Conservation (phyloP, 2,113 vertebrate genomes). For the Sinosuthora webbiana region DNA sequence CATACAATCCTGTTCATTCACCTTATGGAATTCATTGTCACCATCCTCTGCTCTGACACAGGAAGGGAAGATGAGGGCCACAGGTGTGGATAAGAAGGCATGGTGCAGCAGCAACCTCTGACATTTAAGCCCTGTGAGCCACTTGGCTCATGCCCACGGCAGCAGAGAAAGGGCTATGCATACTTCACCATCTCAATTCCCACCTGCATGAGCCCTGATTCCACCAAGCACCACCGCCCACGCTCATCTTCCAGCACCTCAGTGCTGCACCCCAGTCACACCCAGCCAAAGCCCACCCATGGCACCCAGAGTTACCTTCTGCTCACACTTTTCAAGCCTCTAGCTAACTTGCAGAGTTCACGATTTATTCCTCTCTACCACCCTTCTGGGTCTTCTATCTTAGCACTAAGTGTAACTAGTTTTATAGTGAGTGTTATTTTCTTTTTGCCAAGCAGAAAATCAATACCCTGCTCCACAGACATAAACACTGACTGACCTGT, state of each 20-base stretch:
- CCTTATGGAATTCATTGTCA: slow-evolving; percentile 29
- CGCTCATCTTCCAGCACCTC: neutral
- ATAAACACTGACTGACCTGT: fast-evolving
- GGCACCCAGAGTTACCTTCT: neutral
- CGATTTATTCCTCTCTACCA: fast-evolving
- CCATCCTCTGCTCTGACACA: neutral
- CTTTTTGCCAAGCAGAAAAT: neutral
- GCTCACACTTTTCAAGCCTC: neutral
- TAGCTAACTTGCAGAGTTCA: neutral
- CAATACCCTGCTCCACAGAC: neutral
- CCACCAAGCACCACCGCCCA: neutral
- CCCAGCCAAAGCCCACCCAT: neutral
- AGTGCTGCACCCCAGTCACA: neutral
- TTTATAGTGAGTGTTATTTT: neutral
- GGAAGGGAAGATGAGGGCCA: neutral
- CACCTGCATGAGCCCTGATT: neutral
- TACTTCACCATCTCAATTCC: fast-evolving
- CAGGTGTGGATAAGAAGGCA: neutral
- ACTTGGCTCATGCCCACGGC: neutral
- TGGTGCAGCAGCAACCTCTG: neutral
- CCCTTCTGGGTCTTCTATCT: neutral
- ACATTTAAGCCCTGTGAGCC: neutral
- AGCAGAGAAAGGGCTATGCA: neutral
- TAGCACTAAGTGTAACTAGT: neutral
- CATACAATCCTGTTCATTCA: slow-evolving; percentile 4